Evolutionary conservation across 2,888 invertebrate genomes (phyloP).

Genomic region (Tetragonisca angustula): DNA sequence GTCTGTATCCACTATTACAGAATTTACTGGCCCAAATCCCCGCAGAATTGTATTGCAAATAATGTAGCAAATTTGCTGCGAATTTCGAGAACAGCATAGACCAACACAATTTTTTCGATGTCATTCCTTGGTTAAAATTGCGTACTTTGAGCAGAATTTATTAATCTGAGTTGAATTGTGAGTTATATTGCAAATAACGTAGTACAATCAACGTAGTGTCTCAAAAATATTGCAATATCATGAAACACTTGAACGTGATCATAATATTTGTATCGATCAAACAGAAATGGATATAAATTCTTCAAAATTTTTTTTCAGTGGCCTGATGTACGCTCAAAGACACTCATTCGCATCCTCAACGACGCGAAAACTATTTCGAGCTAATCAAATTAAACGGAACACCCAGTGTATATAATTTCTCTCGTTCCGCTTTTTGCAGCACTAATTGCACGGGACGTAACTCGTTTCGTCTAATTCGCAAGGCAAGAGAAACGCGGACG

Average conservation of each 20-base stretch:
- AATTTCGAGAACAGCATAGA: neutral
- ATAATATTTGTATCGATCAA: neutral
- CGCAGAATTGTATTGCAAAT: neutral
- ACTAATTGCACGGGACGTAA: neutral
- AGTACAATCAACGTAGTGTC: too few relatives aligned
- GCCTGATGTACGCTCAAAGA: neutral
- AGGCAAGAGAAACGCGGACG: neutral
- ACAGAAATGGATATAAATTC: neutral
- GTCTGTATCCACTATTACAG: conserved; percentile 2
- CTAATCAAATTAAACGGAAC: conserved; percentile 1
- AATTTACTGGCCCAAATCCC: neutral
- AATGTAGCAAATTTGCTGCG: neutral
- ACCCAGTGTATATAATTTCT: neutral
- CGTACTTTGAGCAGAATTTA: too few relatives aligned
- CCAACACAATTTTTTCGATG: too few relatives aligned
- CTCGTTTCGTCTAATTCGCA: neutral
- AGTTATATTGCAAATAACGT: too few relatives aligned
- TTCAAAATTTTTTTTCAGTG: neutral
- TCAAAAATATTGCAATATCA: too few relatives aligned
- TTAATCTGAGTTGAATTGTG: too few relatives aligned
- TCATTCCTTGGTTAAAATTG: too few relatives aligned
- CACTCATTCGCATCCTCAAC: neutral
- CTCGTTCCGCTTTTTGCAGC: neutral
- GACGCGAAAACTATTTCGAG: neutral
- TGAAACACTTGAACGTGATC: too few relatives aligned